Percentiles rank a stretch among this genome's conserved stretches.
Evolutionary conservation across 1,140 invertebrate genomes (phyloP).

Genomic region (Alviniconcha marisindica): DNA sequence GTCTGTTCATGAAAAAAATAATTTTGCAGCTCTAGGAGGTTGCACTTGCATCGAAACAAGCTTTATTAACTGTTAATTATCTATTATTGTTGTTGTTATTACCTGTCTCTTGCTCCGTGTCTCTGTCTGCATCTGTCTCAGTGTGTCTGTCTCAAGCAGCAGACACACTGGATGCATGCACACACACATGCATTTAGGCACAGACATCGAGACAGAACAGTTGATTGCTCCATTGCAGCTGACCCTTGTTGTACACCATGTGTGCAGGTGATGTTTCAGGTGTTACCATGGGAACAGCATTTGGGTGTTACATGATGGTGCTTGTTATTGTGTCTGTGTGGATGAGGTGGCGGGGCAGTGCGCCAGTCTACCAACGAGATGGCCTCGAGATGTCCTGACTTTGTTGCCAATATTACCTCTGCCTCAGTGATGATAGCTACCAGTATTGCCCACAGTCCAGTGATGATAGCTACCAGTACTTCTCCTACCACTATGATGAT

Average conservation of each 20-base stretch:
- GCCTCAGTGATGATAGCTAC: no score
- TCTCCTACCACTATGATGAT: no score
- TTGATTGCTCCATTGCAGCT: neutral
- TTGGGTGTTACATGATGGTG: neutral
- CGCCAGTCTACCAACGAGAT: neutral
- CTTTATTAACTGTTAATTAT: no score
- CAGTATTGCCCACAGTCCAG: no score
- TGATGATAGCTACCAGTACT: no score
- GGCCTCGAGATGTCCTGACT: constrained; percentile 20
- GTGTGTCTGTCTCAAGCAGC: neutral
- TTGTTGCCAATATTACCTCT: no score
- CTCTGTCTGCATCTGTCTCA: neutral
- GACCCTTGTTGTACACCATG: neutral
- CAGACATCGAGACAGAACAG: neutral
- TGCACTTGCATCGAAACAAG: no score
- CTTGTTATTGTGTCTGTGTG: neutral
- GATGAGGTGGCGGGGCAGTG: neutral
- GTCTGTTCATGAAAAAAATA: no score
- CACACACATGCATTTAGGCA: neutral
- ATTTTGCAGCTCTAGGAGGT: no score
- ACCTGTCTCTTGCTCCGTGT: neutral
- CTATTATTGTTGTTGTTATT: neutral
- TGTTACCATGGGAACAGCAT: constrained; percentile 15
- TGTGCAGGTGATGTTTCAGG: constrained; percentile 10
- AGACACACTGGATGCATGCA: no score